Evolutionary conservation across 2,888 invertebrate species (phyloP), one percentile per base, ranked within the genome.

Genomic region (Ectemnius cavifrons): DNA sequence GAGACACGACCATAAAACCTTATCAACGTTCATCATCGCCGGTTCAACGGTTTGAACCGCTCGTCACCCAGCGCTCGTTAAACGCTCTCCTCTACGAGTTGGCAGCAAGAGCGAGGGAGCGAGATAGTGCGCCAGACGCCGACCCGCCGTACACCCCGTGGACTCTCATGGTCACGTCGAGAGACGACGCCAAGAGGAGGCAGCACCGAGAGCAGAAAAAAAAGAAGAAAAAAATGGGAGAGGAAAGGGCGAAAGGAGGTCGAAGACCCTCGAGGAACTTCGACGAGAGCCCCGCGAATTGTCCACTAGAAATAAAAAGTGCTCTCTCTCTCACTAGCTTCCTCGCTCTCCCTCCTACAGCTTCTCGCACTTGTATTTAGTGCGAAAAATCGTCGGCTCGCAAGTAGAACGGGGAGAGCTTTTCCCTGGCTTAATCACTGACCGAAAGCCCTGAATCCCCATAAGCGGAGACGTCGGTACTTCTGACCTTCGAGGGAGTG

Each of bases 11-110:
- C 85, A 86, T 86, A 87, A 87, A 86, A 86, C 85, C 86, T 87
- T 87, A 87, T 87, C 86, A 87, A 84, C 85, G 86, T 86, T 87
- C 85, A 86, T 86, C 84, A 84, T 84, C 85, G 86, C 82, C 83
- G 82, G 85, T 85, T 84, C 85, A 87, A 85, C 86, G 80, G 82
- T 86, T 87, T 84, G 83, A 81, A 79, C 79, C 76, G 83, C 79
- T 82, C 83, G 85, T 84, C 85, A 84, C 83, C 78, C 84, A 64
- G 72, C 82, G 86, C 86, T 87, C 85, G 86, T 87, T 86, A 87
- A 83, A 83, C 85, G 86, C 80, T 81, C 80, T 37, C 37, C 37
- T 14, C 52, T 75, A 78, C 82, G 79, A 84, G 80, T 81, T 77
- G 75, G 8, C 16, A 16, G 52, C 83, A 73, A 6, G 37, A 37